Base-by-base conservation (phyloP, 1,140 invertebrate genomes). In the Apis cerana region DNA sequence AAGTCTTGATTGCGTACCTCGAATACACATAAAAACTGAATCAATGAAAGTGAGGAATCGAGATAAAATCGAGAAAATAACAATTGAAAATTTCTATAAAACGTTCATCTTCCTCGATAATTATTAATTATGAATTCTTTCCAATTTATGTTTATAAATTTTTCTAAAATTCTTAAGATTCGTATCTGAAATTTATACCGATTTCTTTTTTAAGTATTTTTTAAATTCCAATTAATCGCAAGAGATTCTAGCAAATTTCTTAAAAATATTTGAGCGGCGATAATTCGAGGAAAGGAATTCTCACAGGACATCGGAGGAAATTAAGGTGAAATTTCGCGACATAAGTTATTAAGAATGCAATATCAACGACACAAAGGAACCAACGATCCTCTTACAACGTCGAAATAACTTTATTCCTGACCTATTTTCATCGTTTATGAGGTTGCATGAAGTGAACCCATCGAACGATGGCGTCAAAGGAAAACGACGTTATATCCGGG, bases 391-490 rank as follows among this genome's bases (percentile, higher is more conserved):
- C 23, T 80, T 76, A 67, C 27, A 48, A 15, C 43, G 10, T 75
- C 27, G 59, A 59, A 75, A 83, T 78, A 83, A 72, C 54, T 80
- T 75, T 67, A 88, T 85, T 77, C 84, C 80, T 88, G 87, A 85
- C 86, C 86, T 61, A 85, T 65, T 88, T 88, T 78, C 76, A 62
- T 70, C 62, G 23, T 77, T 85, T 79, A 82, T 80, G 69, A 88
- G 68, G 80, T 83, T 88, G 70, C 80, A 54, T 64, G 58, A 72
- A 83, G 72, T 75, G 67, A 80, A 68, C 59, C 80, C 80, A 88
- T 88, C 87, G 83, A 83, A 88, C 72, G 61, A 75, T 77, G 83
- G 86, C 86, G 83, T 88, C 86, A 85, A 74, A 83, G 80, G 75
- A 77, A 27, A 88, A 87, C 70, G 83, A 82, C 54, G 61, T 86